These are phyloP conservation scores for Cryptus armator DNA, from an alignment of 2,888 invertebrate genomes.

Conservation along the genomic window DNA sequence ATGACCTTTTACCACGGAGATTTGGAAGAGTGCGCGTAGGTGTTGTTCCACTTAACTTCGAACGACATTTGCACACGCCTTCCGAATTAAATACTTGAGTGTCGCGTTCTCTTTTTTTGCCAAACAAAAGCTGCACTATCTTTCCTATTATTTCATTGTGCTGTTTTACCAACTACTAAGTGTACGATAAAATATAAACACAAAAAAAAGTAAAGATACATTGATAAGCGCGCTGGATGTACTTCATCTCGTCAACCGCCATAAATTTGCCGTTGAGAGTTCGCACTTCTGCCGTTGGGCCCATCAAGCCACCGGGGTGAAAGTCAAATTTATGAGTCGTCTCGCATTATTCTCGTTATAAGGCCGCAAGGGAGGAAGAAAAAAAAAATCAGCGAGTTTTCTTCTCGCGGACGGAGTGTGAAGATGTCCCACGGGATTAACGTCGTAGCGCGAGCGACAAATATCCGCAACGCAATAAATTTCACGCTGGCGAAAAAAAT, in stretches of 20 bases:
- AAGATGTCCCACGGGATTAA: slow-evolving; percentile 47
- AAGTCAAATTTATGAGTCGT: slow-evolving; percentile 51
- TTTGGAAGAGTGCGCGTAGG: neutral
- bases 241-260: slow-evolving; percentile 23
- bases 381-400: slow-evolving; percentile 24
- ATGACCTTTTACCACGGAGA: neutral
- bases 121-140: too few species aligned
- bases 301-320: slow-evolving; percentile 2
- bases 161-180: neutral
- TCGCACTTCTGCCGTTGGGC: neutral
- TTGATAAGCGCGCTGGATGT: slow-evolving; percentile 12
- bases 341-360: slow-evolving; percentile 45
- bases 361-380: slow-evolving; percentile 16
- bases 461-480: slow-evolving; percentile 46
- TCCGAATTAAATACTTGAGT: too few species aligned
- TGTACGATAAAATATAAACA: neutral
- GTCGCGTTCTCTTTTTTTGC: too few species aligned
- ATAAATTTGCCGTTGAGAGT: slow-evolving; percentile 48
- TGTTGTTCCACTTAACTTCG: neutral
- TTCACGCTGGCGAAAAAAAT: slow-evolving; percentile 34
- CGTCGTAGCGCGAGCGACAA: slow-evolving; percentile 42
- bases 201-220: neutral
- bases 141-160: too few species aligned
- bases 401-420: slow-evolving; percentile 2
- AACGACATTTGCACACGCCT: neutral